phyloP scores from a whole-genome alignment of 2,113 vertebrate species.

The Thalassoma bifasciatum region DNA sequence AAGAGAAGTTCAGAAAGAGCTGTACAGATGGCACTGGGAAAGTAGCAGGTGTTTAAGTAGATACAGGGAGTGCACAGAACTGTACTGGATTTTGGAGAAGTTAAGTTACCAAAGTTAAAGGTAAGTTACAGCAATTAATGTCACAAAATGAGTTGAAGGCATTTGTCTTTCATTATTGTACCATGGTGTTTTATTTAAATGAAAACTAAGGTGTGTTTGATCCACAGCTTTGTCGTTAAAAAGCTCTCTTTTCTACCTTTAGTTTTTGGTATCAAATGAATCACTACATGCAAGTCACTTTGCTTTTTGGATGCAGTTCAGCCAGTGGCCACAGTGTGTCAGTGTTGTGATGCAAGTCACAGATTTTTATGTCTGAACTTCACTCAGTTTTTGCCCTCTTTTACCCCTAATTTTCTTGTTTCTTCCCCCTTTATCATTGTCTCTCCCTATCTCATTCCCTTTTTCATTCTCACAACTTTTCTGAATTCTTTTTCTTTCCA shows the following conservation, averaged over 20 bases:
- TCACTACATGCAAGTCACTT: neutral
- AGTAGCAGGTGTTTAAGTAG: too few species aligned
- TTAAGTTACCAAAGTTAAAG: too few species aligned
- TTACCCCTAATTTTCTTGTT: neutral
- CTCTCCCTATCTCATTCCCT: neutral
- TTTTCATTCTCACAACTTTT: slow-evolving; percentile 19
- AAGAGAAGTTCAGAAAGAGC: too few species aligned
- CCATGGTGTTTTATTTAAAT: too few species aligned
- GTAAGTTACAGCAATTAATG: too few species aligned
- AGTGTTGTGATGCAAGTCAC: slow-evolving; percentile 56
- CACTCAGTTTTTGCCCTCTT: neutral
- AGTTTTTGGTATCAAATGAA: neutral
- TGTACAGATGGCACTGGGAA: too few species aligned
- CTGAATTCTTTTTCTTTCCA: neutral
- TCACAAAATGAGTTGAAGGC: too few species aligned
- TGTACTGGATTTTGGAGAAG: too few species aligned
- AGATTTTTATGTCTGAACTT: neutral
- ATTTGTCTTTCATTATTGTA: too few species aligned
- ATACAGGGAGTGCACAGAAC: too few species aligned
- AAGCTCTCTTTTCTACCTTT: neutral
- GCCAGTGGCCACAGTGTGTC: slow-evolving; percentile 56
- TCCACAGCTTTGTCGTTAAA: too few species aligned
- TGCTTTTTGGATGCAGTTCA: slow-evolving; percentile 29
- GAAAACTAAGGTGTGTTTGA: too few species aligned
- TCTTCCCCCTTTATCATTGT: neutral